A percentile compares a stretch with the other conserved stretches of the same genome.
These are phyloP conservation scores for Anagrus nilaparvatae DNA, from an alignment of 1,140 invertebrate genomes.

Conservation along the genomic window DNA sequence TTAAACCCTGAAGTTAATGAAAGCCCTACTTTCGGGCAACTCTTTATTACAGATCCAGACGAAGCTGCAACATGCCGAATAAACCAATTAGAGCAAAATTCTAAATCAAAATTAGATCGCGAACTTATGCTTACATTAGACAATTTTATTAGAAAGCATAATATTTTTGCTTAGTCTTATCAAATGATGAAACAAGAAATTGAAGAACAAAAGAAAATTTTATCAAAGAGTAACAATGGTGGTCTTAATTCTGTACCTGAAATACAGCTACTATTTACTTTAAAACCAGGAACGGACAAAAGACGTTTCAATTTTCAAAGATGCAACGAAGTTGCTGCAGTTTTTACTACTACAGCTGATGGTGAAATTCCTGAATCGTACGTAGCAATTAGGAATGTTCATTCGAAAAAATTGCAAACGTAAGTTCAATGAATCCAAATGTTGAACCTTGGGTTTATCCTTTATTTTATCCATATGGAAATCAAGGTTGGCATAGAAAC, in stretches of 20 bases:
- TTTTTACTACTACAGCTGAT: constrained; percentile 16
- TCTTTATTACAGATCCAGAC: constrained; percentile 12
- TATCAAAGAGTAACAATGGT: no score
- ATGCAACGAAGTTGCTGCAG: constrained; percentile 17
- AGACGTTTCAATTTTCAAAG: constrained; percentile 16
- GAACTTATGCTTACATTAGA: constrained; percentile 7
- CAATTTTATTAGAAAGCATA: constrained; percentile 5
- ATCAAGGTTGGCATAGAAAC: constrained; percentile 11
- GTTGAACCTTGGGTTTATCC: constrained; percentile 11
- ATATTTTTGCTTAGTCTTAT: constrained; percentile 11
- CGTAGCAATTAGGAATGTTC: constrained; percentile 9
- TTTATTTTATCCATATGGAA: constrained; percentile 14
- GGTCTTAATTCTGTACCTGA: constrained; percentile 5
- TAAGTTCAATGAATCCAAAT: constrained; percentile 4
- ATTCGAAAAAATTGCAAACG: not conserved
- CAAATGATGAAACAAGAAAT: constrained; percentile 11
- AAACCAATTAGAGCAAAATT: no score
- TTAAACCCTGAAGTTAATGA: not conserved
- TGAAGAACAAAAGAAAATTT: not conserved
- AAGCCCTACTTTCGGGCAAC: constrained; percentile 7
- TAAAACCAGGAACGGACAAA: constrained; percentile 14
- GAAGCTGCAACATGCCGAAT: constrained; percentile 7
- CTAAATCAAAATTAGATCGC: constrained; percentile 1
- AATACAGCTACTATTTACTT: constrained; percentile 7
- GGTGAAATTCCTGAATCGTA: constrained; percentile 18